phyloP scores from a whole-genome alignment of 2,888 invertebrate genomes.

The Fissipunctia ypsillon region DNA sequence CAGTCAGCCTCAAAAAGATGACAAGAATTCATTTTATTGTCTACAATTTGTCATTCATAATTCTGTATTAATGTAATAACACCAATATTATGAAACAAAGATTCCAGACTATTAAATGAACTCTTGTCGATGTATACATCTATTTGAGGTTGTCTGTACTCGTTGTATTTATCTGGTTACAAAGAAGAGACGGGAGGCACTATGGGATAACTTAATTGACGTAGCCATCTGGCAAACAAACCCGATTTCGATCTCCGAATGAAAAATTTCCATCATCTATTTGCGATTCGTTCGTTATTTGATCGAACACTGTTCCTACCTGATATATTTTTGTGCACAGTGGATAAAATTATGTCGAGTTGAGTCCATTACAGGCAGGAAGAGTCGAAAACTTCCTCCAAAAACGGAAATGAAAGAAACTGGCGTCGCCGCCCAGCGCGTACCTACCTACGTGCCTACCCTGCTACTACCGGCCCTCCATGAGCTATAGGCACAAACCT shows the following conservation, averaged over 20 bases:
- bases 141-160: neutral
- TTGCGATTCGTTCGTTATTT: conserved; percentile 49
- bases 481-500: conserved; percentile 45
- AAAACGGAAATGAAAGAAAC: conserved; percentile 82
- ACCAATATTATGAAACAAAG: no score
- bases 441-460: conserved; percentile 50
- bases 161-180: conserved; percentile 14
- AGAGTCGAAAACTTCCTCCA: conserved; percentile 78
- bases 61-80: no score
- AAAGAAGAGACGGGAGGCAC: conserved; percentile 19
- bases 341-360: conserved; percentile 71
- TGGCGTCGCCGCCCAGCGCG: conserved; percentile 75
- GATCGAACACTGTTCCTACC: conserved; percentile 53
- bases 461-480: conserved; percentile 26
- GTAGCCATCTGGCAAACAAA: conserved; percentile 24
- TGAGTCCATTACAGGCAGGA: conserved; percentile 80
- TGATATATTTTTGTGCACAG: conserved; percentile 62
- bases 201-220: conserved; percentile 34
- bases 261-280: conserved; percentile 48
- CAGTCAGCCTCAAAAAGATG: no score
- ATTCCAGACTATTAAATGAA: no score
- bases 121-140: no score
- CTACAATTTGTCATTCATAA: no score
- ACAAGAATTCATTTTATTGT: no score
- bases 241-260: conserved; percentile 41